phyloP scores from a whole-genome alignment of 2,113 vertebrate species.

The Leucoraja erinaceus region DNA sequence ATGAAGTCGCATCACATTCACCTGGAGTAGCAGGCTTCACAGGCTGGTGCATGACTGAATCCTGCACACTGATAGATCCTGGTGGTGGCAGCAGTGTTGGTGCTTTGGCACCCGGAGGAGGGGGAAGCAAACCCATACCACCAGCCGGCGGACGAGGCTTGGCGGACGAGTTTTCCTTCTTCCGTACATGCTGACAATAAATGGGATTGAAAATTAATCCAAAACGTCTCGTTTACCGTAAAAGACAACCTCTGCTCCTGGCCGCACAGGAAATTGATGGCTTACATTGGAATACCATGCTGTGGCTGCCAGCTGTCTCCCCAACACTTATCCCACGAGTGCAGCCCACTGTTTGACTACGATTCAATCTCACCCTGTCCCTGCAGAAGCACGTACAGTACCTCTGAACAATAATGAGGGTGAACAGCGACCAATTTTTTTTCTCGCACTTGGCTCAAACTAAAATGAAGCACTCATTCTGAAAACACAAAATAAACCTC shows the following conservation, averaged over 20 bases:
- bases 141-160: constrained; percentile 54
- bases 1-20: constrained; percentile 40
- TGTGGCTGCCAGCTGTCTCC: not conserved
- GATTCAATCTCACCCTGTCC: not conserved
- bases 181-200: constrained; percentile 76
- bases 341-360: not conserved
- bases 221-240: not conserved
- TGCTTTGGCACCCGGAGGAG: constrained; percentile 67
- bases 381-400: not conserved
- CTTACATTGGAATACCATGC: not conserved
- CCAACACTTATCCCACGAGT: not conserved
- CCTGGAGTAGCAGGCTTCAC: constrained; percentile 54
- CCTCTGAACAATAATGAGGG: not conserved
- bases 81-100: constrained; percentile 46
- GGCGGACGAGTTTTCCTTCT: constrained; percentile 63
- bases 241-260: not conserved
- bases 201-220: not conserved
- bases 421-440: not conserved
- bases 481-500: not conserved
- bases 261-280: not conserved
- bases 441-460: not conserved
- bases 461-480: not conserved
- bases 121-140: constrained; percentile 68
- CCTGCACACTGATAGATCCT: not conserved
- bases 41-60: rapidly evolving